Conservation (phyloP, 1,140 invertebrate species). For the Euura saliciscinereae region DNA sequence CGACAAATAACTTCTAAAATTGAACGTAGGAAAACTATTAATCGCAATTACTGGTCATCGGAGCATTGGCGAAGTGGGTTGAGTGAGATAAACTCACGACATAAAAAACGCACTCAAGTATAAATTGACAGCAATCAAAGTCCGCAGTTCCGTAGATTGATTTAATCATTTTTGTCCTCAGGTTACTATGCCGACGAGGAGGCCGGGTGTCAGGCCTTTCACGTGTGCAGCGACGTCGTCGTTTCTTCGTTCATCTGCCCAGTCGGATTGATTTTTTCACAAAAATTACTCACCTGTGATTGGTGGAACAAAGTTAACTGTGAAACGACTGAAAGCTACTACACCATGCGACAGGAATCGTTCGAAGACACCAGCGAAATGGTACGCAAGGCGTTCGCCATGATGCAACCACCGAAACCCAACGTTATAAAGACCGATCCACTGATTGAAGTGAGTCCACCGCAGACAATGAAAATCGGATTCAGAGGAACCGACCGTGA, state of each 20-base stretch:
- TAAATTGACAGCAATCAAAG: too few relatives aligned
- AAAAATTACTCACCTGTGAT: slow-evolving; percentile 62
- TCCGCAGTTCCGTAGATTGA: too few relatives aligned
- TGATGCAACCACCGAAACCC: slow-evolving; percentile 41
- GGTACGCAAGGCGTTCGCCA: slow-evolving; percentile 52
- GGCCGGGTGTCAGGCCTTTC: slow-evolving; percentile 62
- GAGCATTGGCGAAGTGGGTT: neutral
- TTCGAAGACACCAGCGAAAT: slow-evolving; percentile 31
- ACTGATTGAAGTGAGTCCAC: neutral
- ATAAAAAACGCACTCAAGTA: too few relatives aligned
- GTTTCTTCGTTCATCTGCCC: slow-evolving; percentile 63
- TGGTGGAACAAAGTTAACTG: slow-evolving; percentile 66
- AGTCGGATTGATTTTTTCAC: slow-evolving; percentile 64
- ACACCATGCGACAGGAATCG: slow-evolving; percentile 48
- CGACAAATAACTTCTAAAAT: too few relatives aligned
- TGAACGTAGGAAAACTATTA: too few relatives aligned
- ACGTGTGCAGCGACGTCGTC: slow-evolving; percentile 61
- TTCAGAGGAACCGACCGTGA: neutral
- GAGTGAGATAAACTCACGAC: too few relatives aligned
- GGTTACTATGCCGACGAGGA: slow-evolving; percentile 60
- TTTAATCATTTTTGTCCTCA: slow-evolving; percentile 18
- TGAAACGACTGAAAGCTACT: slow-evolving; percentile 43
- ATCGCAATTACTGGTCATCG: too few relatives aligned
- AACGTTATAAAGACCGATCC: slow-evolving; percentile 24
- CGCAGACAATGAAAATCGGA: neutral